These are phyloP conservation scores for Brachyhypopomus gauderio DNA, from an alignment of 2,113 vertebrate genomes.

Conservation along the genomic window DNA sequence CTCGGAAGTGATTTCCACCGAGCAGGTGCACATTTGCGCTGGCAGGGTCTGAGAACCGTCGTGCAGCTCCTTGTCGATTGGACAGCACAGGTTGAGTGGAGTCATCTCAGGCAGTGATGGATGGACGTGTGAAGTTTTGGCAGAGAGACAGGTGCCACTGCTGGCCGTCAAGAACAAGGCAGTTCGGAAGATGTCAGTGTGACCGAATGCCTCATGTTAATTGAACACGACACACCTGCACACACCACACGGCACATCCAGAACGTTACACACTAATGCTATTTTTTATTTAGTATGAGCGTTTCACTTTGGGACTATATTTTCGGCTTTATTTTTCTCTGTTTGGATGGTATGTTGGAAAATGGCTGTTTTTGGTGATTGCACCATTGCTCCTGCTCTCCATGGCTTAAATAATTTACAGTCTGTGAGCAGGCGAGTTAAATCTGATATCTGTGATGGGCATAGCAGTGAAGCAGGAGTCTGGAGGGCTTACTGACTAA, in stretches of 20 bases:
- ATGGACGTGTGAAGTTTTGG: background rate
- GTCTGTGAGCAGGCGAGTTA: conserved; percentile 1
- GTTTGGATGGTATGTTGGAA: background rate
- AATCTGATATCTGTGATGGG: conserved; percentile 33
- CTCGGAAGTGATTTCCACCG: background rate
- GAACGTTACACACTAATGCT: background rate
- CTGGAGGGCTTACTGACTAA: conserved; percentile 10
- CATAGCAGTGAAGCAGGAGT: background rate
- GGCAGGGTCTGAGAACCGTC: background rate
- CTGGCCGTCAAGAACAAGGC: background rate
- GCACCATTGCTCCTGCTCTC: conserved; percentile 14
- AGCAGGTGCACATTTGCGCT: background rate
- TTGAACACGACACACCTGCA: background rate
- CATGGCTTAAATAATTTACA: conserved; percentile 34
- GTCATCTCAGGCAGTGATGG: background rate
- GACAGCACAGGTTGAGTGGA: too few relatives aligned
- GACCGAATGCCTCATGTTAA: background rate
- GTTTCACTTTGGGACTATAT: too few relatives aligned
- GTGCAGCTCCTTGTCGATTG: background rate
- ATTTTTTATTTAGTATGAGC: too few relatives aligned
- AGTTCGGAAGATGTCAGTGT: background rate
- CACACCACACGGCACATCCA: background rate
- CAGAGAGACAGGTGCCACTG: background rate
- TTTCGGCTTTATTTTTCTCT: background rate
- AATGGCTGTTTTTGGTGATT: background rate